Evolutionary conservation across 2,113 vertebrate genomes (phyloP).

Genomic region (Dryoscopus gambensis): DNA sequence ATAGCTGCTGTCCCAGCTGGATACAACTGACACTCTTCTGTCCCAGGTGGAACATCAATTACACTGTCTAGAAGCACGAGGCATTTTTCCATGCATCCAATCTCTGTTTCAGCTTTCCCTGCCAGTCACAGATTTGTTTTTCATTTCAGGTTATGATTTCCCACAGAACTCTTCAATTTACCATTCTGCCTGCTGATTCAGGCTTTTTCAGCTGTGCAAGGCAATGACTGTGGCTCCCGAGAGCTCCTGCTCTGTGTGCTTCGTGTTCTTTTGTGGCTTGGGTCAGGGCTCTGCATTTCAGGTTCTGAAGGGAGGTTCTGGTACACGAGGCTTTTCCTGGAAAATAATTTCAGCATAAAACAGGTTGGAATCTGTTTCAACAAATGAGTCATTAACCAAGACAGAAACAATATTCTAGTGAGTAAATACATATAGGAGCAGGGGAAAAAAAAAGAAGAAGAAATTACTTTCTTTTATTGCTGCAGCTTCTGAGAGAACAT

Average conservation of each 20-base stretch:
- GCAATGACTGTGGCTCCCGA: background rate
- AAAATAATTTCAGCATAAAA: background rate
- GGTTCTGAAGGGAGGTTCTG: background rate
- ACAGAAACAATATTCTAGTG: background rate
- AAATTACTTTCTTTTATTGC: background rate
- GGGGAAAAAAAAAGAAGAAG: background rate
- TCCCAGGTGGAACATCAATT: background rate
- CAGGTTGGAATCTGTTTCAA: background rate
- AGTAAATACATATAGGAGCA: background rate
- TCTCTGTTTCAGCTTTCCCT: background rate
- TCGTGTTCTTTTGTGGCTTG: background rate
- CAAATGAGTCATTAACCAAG: background rate
- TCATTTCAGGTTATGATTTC: background rate
- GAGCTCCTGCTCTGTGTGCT: background rate
- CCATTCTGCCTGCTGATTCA: background rate
- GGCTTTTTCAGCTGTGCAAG: background rate
- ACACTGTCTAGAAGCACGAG: background rate
- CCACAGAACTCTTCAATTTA: background rate
- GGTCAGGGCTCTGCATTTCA: background rate
- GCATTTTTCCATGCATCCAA: background rate
- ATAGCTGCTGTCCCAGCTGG: background rate
- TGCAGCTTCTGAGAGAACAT: background rate
- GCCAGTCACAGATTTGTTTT: background rate
- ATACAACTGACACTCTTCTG: background rate
- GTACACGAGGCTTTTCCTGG: background rate